Evolutionary conservation across 2,797 vertebrate genomes (phyloP).

Genomic region (Chrysocyon brachyurus): DNA sequence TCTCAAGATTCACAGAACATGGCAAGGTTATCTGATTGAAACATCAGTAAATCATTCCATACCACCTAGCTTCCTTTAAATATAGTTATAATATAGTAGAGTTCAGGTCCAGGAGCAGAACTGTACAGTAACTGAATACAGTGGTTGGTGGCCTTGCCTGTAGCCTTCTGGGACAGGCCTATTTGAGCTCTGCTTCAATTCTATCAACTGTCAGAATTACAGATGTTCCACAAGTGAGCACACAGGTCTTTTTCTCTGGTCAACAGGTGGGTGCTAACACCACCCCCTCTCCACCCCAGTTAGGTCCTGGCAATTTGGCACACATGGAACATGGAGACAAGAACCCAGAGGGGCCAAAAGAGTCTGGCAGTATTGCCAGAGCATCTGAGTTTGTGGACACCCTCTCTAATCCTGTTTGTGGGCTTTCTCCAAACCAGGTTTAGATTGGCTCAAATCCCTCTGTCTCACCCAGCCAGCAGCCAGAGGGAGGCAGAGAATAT

Average conservation of each 20-base stretch:
- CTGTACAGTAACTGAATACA: background rate
- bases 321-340: background rate
- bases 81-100: background rate
- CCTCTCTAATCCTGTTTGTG: background rate
- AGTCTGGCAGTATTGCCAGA: background rate
- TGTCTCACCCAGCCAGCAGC: background rate
- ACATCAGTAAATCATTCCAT: background rate
- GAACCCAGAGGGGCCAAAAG: background rate
- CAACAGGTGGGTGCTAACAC: background rate
- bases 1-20: background rate
- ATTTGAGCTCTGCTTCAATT: background rate
- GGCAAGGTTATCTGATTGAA: background rate
- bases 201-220: background rate
- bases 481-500: background rate
- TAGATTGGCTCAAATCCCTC: background rate
- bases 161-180: background rate
- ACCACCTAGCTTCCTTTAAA: background rate
- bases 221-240: background rate
- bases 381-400: background rate
- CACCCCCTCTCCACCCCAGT: background rate
- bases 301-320: background rate
- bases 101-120: constrained; percentile 58
- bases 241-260: background rate
- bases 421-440: background rate
- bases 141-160: background rate